These are phyloP conservation scores for Oikopleura albicans DNA, from an alignment of 23 tunicate species.

Conservation along the genomic window DNA sequence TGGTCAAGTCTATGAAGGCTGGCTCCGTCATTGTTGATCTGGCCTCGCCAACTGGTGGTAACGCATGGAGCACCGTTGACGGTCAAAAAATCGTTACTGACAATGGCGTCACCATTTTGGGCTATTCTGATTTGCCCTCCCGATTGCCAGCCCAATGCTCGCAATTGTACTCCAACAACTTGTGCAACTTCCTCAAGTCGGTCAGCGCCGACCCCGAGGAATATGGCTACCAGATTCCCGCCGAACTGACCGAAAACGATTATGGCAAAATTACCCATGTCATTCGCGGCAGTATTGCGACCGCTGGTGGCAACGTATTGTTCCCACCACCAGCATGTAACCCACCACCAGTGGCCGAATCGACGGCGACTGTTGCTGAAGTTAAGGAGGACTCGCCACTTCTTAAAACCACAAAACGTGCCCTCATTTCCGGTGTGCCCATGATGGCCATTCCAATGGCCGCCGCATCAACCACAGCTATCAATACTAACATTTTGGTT, in stretches of 20 bases:
- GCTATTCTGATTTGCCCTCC: slow-evolving; percentile 72
- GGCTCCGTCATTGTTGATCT: slow-evolving; percentile 91
- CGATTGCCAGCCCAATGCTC: slow-evolving; percentile 66
- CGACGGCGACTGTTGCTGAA: not conserved
- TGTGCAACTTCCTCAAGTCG: slow-evolving; percentile 69
- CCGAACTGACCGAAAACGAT: slow-evolving; percentile 27
- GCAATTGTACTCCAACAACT: slow-evolving; percentile 57
- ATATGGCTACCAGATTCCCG: slow-evolving; percentile 44
- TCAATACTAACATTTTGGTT: not conserved
- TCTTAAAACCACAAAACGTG: not conserved
- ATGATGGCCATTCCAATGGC: not conserved
- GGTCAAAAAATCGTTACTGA: not conserved
- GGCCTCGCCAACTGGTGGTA: slow-evolving; percentile 89
- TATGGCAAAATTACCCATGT: slow-evolving; percentile 89
- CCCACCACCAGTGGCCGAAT: not conserved
- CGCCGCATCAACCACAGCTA: not conserved
- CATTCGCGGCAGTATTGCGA: slow-evolving; percentile 23
- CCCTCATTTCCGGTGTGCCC: slow-evolving; percentile 19
- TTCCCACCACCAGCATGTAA: not conserved
- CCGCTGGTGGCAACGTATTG: not conserved
- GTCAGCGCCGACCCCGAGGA: slow-evolving; percentile 68
- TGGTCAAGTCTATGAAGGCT: slow-evolving; percentile 83
- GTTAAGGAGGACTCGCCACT: not conserved
- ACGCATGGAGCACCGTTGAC: not conserved
- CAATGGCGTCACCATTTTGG: slow-evolving; percentile 71